phyloP scores from a whole-genome alignment of 2,797 vertebrate species.

The Geotria australis region DNA sequence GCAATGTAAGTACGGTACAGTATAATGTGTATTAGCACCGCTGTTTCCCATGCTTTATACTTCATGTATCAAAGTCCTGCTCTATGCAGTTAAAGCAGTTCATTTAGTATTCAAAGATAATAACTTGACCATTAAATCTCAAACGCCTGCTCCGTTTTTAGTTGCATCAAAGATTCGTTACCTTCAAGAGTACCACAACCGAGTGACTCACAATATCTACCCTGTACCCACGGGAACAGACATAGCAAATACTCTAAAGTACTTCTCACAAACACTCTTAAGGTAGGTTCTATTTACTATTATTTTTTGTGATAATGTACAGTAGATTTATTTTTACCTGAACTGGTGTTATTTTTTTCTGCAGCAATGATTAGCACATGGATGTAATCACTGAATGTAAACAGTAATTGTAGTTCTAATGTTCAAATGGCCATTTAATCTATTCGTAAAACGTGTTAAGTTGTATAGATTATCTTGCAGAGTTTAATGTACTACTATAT shows the following conservation, averaged over 20 bases:
- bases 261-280: slow-evolving; percentile 98
- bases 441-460: too few relatives aligned
- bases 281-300: slow-evolving; percentile 46
- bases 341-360: too few relatives aligned
- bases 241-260: slow-evolving; percentile 99
- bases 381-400: too few relatives aligned
- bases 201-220: slow-evolving; percentile 97
- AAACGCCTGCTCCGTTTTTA: slow-evolving; percentile 12
- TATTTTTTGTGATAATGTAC: slow-evolving; percentile 2
- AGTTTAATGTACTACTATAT: too few relatives aligned
- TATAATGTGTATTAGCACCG: not conserved
- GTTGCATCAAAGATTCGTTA: slow-evolving; percentile 99
- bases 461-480: too few relatives aligned
- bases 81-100: too few relatives aligned
- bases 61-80: not conserved
- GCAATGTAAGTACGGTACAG: slow-evolving; percentile 37
- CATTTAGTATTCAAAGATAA: too few relatives aligned
- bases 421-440: too few relatives aligned
- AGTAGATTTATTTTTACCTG: slow-evolving; percentile 2
- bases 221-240: slow-evolving; percentile 97
- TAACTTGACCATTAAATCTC: too few relatives aligned
- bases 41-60: not conserved
- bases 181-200: slow-evolving; percentile 99
- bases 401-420: too few relatives aligned
- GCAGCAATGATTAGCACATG: too few relatives aligned